Evolutionary conservation across 2,113 vertebrate species (phyloP).

Genomic region (Riparia riparia): DNA sequence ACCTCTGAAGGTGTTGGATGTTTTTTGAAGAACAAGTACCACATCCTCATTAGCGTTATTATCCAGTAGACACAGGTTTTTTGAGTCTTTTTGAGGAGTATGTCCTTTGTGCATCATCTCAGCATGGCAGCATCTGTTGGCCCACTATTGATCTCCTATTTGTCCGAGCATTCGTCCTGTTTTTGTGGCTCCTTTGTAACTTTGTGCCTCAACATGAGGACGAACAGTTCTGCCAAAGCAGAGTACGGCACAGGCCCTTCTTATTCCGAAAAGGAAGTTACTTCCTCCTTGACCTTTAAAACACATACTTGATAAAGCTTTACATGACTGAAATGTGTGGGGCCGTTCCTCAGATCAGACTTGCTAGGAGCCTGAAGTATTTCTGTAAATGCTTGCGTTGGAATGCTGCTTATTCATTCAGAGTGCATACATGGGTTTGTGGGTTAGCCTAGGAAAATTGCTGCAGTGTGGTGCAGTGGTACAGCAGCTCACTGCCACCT

Average conservation of each 20-base stretch:
- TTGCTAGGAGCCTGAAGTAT: not conserved
- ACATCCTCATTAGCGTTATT: not conserved
- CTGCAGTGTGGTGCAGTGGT: conserved; percentile 61
- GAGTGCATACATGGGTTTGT: not conserved
- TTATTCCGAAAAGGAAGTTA: not conserved
- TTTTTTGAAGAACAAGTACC: not conserved
- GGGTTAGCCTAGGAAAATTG: conserved; percentile 28
- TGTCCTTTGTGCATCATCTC: not conserved
- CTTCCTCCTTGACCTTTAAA: conserved; percentile 4
- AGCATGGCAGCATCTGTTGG: not conserved
- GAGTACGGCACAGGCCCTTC: not conserved
- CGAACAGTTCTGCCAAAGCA: not conserved
- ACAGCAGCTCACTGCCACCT: conserved; percentile 32
- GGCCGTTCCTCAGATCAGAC: not conserved
- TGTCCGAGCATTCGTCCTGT: not conserved
- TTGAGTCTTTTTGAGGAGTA: not conserved
- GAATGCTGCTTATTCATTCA: conserved; percentile 37
- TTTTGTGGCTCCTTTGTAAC: not conserved
- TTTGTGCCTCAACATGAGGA: not conserved
- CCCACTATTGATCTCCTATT: not conserved
- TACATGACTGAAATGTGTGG: not conserved
- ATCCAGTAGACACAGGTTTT: not conserved
- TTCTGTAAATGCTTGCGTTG: not conserved
- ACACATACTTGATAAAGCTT: not conserved
- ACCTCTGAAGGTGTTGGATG: not conserved